A percentile compares a stretch with the other conserved stretches of the same genome.
Conservation (phyloP, 2,797 vertebrate genomes). For the Tarsius wallacei region DNA sequence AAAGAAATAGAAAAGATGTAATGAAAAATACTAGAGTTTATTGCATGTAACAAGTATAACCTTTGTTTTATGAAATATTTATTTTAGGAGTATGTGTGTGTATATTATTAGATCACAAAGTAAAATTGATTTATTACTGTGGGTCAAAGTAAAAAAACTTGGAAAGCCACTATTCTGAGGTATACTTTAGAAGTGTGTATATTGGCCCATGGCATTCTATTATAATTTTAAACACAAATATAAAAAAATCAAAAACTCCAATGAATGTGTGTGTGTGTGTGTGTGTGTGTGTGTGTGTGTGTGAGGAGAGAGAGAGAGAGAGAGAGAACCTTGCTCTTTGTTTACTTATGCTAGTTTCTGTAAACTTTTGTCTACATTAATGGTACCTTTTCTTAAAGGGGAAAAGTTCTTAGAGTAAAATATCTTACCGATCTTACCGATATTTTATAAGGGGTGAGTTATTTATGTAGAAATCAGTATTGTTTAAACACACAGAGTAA, state of each 20-base stretch:
- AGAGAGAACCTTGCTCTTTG: slow-evolving; percentile 11
- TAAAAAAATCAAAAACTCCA: slow-evolving; percentile 12
- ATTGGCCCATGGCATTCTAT: not conserved
- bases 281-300: not conserved
- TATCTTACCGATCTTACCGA: slow-evolving; percentile 70
- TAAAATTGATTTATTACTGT: slow-evolving; percentile 65
- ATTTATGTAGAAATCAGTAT: slow-evolving; percentile 79
- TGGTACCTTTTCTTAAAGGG: slow-evolving; percentile 42
- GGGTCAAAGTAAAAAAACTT: slow-evolving; percentile 9
- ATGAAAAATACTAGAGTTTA: not conserved
- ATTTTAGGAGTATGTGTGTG: not conserved
- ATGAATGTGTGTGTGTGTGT: not conserved
- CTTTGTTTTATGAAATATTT: slow-evolving; percentile 68
- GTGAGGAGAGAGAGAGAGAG: too few species aligned
- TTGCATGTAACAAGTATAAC: not conserved
- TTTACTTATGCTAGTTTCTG: slow-evolving; percentile 74
- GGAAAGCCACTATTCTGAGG: not conserved
- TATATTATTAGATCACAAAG: not conserved
- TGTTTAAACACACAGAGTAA: slow-evolving; percentile 76
- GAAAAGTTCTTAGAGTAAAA: slow-evolving; percentile 69
- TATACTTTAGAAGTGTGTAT: slow-evolving; percentile 38
- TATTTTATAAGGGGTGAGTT: slow-evolving; percentile 74
- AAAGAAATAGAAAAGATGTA: slow-evolving; percentile 1
- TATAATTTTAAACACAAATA: slow-evolving; percentile 69
- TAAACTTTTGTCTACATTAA: slow-evolving; percentile 65